A percentile compares a stretch with the other conserved stretches of the same genome.
Evolutionary conservation across 2,113 vertebrate species (phyloP).

Genomic region (Vireo altiloquus): DNA sequence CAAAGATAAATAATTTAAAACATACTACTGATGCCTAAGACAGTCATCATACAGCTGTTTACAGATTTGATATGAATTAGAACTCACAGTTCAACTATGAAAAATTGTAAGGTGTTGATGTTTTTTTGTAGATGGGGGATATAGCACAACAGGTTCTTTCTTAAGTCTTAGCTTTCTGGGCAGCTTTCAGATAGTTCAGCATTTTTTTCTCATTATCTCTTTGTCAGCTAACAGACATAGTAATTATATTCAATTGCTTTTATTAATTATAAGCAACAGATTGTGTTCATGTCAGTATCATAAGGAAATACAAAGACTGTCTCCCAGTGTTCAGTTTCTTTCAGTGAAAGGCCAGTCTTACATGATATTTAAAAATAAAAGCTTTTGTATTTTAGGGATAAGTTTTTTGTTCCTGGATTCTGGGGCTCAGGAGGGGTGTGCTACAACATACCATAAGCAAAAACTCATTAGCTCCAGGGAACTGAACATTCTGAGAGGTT

Average conservation of each 20-base stretch:
- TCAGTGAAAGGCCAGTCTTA: background rate
- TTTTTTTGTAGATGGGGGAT: background rate
- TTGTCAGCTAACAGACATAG: background rate
- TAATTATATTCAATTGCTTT: background rate
- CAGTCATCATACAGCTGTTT: background rate
- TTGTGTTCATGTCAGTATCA: background rate
- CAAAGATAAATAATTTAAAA: background rate
- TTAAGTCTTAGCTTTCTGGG: background rate
- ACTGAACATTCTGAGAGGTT: background rate
- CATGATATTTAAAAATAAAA: background rate
- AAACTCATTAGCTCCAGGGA: background rate
- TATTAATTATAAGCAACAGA: background rate
- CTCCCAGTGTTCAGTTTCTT: background rate
- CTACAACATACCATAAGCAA: background rate
- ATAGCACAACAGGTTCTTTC: background rate
- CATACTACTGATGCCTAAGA: background rate
- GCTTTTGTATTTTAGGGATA: background rate
- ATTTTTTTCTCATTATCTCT: background rate
- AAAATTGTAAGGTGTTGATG: background rate
- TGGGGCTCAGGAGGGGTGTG: background rate
- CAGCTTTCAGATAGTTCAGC: background rate
- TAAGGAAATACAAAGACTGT: background rate
- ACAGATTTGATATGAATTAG: background rate
- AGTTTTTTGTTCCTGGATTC: background rate
- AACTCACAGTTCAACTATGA: background rate